phyloP scores from a whole-genome alignment of 2,113 vertebrate species.

The Hiodon alosoides region DNA sequence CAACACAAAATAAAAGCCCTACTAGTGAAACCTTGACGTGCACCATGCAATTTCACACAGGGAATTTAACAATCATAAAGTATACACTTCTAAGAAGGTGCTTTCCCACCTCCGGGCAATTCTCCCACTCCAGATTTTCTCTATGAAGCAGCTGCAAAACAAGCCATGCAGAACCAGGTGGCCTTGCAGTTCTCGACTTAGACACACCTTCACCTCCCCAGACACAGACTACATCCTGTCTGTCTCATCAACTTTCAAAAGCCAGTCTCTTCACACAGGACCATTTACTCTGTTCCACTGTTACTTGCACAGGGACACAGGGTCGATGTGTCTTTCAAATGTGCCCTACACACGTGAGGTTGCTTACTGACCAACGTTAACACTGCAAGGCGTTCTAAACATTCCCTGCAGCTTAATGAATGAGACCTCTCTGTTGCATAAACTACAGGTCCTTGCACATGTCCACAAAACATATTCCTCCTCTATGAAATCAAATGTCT shows the following conservation, averaged over 20 bases:
- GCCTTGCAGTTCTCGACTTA: not conserved
- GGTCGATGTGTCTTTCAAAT: not conserved
- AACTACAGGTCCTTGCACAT: not conserved
- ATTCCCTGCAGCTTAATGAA: too few species aligned
- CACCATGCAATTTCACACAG: too few species aligned
- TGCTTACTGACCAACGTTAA: not conserved
- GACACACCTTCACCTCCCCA: not conserved
- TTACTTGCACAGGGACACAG: not conserved
- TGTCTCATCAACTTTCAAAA: not conserved
- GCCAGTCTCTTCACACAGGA: not conserved
- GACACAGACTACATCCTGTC: not conserved
- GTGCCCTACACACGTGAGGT: not conserved
- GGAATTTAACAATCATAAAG: not conserved
- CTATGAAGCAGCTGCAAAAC: conserved; percentile 1
- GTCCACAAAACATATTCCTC: not conserved
- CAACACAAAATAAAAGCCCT: too few species aligned
- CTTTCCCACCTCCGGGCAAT: not conserved
- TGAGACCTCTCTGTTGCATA: not conserved
- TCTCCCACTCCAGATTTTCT: conserved; percentile 2
- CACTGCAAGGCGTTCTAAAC: not conserved
- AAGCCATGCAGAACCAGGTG: not conserved
- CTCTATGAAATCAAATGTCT: not conserved
- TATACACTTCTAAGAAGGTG: not conserved
- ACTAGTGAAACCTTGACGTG: too few species aligned
- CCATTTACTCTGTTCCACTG: not conserved